Evolutionary conservation across 1,140 invertebrate genomes (phyloP), one percentile per base, ranked within the genome.

Genomic region (Drosophila dunni): DNA sequence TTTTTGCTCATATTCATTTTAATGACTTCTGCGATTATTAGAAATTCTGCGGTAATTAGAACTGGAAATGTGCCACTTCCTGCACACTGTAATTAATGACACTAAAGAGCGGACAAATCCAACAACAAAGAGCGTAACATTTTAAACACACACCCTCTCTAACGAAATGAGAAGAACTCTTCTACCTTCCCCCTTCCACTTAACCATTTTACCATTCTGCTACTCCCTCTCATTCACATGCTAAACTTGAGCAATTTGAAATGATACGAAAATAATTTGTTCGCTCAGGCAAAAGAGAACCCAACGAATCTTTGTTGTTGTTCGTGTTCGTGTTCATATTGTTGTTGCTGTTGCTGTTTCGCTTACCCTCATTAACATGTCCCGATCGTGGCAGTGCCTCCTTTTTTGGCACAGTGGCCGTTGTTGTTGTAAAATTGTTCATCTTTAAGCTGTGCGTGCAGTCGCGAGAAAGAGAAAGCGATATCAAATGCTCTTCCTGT

Each of bases 391-490:
- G 90, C 75, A 91, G 74, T 54, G 86, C 60, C 82, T 91, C 90
- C 78, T 88, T 89, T 73, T 83, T 85, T 40, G 75, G 77, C 77
- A 78, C 75, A 33, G 84, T 68, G 53, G 84, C 85, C 57, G 84
- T 85, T 77, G 90, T 86, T 70, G 85, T 91, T 78, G 90, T 91
- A 57, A 91, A 91, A 86, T 91, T 91, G 79, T 91, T 91, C 90
- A 91, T 91, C 62, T 79, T 81, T 46, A 46, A 45, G 44, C 46
- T 70, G 46, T 53, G 10, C 48, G 40, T 17, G 33, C 3, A 5
- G 45, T 13, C 1, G 34, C 8, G 46, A 50, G 46, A 50, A 7
- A 15, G 45, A 38, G 29, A 61, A n/a, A 34, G 60, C 0, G 24
- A 40, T 11, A n/a, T 15, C 11, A 38, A 29, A 65, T 75, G 51